Base-by-base conservation (phyloP, 2,888 invertebrate genomes). In the Cantharis flavilabris region DNA sequence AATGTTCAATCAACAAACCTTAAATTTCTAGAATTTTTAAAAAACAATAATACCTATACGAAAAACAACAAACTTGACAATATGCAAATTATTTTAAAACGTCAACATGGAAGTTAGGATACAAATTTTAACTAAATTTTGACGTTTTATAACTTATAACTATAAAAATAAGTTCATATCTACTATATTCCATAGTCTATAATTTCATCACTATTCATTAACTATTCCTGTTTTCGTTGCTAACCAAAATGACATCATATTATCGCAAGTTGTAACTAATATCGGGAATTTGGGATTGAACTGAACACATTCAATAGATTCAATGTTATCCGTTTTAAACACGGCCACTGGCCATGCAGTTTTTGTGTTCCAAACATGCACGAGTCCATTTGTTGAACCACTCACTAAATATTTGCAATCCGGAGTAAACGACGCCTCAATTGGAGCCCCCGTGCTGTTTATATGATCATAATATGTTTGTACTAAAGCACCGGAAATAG, bases 251-350 rank as follows among this genome's bases (percentile, higher is more conserved):
- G 96, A 98, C 97, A 99, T 97, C 2, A 1, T 9, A 87, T 98
- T 98, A 70, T 97, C 97, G 88, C 98, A 98, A n/a, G 98, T 98
- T n/a, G 98, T 97, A 13, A 98, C 98, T 80, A 99, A 89, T 97
- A 99, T 97, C 98, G 98, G 98, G 86, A 96, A 98, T 88, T 98
- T 98, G 1, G 99, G 99, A 90, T 98, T 99, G 87, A 99, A 99
- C 86, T 98, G 98, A 76, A 98, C 96, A 90, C 98, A 98, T 86
- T 98, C 98, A 26, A 99, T 97, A 0, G 98, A 97, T 0, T 96
- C 97, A 2, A 97, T 96, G 88, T 98, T 98, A 87, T 98, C 98
- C 13, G 96, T 97, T 88, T 95, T 96, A 16, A 97, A 90, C 9
- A 96, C 95, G 87, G 97, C 95, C n/a, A 88, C 94, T 90, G 97